Conservation (phyloP, 2,888 invertebrate genomes). For the Hirtodrosophila confusa region DNA sequence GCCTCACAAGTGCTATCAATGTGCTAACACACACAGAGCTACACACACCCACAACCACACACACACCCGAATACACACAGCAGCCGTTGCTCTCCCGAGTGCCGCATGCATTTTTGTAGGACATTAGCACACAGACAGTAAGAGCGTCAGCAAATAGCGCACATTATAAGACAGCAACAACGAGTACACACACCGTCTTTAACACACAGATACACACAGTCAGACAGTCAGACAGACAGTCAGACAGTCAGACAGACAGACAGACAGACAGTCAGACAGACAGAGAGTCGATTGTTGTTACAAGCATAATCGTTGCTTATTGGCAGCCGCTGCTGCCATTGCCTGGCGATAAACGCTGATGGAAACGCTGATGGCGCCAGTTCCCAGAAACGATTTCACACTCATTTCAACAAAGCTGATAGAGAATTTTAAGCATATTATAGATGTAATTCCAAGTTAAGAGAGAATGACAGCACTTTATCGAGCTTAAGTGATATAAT, state of each 20-base stretch:
- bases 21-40: conserved; percentile 45
- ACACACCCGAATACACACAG: conserved; percentile 5
- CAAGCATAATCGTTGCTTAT: conserved; percentile 79
- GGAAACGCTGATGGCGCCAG: conserved; percentile 71
- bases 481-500: too few relatives aligned
- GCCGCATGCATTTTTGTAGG: conserved; percentile 73
- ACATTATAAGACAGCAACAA: conserved; percentile 46
- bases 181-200: conserved; percentile 6
- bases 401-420: background rate
- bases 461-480: too few relatives aligned
- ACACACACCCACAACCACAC: conserved; percentile 5
- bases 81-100: conserved; percentile 48
- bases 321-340: conserved; percentile 61
- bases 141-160: conserved; percentile 61
- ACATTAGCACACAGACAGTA: conserved; percentile 64
- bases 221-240: conserved; percentile 17
- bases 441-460: too few relatives aligned
- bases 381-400: conserved; percentile 10
- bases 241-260: conserved; percentile 36
- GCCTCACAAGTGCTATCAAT: conserved; percentile 78
- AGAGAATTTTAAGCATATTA: too few relatives aligned
- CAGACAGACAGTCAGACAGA: conserved; percentile 17
- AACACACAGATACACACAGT: conserved; percentile 9
- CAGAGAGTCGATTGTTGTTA: conserved; percentile 69
- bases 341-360: conserved; percentile 50